Evolutionary conservation across 2,113 vertebrate genomes (phyloP).

Genomic region (Cochlearius cochlearius): DNA sequence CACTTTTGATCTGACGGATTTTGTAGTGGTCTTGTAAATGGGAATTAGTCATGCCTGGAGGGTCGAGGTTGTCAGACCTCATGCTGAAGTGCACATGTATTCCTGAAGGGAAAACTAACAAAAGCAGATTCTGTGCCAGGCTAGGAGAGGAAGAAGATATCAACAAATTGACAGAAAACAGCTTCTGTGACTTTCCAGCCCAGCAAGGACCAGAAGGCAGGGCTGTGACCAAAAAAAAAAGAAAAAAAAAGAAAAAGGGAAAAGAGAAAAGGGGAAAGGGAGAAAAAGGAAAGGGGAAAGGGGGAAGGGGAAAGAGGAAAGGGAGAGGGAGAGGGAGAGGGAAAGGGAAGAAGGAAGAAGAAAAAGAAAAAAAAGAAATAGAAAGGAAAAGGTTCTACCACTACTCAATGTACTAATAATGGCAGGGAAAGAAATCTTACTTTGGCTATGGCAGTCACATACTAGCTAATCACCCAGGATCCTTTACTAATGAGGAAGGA

Average conservation of each 20-base stretch:
- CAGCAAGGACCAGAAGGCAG: neutral
- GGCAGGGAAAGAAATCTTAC: neutral
- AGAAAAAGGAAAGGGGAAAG: no score
- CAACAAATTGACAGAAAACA: conserved; percentile 51
- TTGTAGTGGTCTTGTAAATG: conserved; percentile 57
- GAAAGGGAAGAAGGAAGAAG: rapidly evolving
- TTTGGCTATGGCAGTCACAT: neutral
- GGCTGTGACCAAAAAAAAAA: neutral
- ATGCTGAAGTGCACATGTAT: conserved; percentile 62
- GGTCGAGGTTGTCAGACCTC: conserved; percentile 64
- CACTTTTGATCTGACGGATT: conserved; percentile 45
- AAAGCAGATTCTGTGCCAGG: conserved; percentile 6
- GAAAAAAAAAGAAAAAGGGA: neutral
- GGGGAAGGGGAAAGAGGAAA: rapidly evolving
- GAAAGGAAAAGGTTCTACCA: neutral
- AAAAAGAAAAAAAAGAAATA: no score
- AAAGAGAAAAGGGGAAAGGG: no score
- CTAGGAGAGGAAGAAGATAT: conserved; percentile 24
- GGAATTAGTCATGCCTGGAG: conserved; percentile 57
- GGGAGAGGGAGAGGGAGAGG: no score
- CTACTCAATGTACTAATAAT: neutral
- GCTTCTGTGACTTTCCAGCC: conserved; percentile 37
- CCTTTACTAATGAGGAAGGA: neutral
- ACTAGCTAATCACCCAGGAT: neutral
- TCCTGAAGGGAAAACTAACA: conserved; percentile 64